These are phyloP conservation scores for Dyspetes luteomarginatus DNA, from an alignment of 2,888 invertebrate genomes.

Conservation along the genomic window DNA sequence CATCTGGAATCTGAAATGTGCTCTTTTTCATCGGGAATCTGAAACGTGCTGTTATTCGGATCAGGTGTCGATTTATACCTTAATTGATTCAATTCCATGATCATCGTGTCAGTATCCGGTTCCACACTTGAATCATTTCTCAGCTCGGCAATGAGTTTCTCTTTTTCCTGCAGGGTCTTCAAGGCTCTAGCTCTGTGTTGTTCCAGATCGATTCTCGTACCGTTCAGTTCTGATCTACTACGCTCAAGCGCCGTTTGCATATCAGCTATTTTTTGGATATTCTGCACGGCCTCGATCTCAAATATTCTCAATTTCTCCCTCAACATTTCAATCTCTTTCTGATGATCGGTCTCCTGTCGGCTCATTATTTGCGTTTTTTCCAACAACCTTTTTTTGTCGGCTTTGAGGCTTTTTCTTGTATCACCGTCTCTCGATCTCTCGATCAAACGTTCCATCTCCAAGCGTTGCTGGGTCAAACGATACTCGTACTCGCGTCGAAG, in stretches of 20 bases:
- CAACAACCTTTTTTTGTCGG: conserved; percentile 80
- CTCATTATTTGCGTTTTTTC: conserved; percentile 82
- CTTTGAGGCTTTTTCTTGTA: conserved; percentile 70
- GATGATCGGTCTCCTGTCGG: conserved; percentile 83
- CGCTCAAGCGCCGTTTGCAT: conserved; percentile 79
- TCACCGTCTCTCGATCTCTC: conserved; percentile 62
- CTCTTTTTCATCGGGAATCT: too few species aligned
- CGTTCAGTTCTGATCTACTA: conserved; percentile 76
- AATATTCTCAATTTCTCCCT: conserved; percentile 84
- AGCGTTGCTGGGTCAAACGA: conserved; percentile 62
- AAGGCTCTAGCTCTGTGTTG: conserved; percentile 92
- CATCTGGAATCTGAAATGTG: too few species aligned
- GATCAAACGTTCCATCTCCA: conserved; percentile 65
- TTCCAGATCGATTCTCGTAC: conserved; percentile 86
- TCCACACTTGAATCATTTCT: conserved; percentile 78
- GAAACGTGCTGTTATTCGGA: too few species aligned
- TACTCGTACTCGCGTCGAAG: conserved; percentile 67
- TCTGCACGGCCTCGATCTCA: conserved; percentile 83
- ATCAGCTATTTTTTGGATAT: conserved; percentile 82
- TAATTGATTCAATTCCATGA: conserved; percentile 87
- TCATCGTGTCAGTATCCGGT: conserved; percentile 81
- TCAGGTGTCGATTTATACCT: conserved; percentile 83
- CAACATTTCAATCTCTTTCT: conserved; percentile 80
- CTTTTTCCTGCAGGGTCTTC: conserved; percentile 90
- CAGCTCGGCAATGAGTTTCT: conserved; percentile 88